Evolutionary conservation across 2,888 invertebrate species (phyloP).

Genomic region (Sympetrum striolatum): DNA sequence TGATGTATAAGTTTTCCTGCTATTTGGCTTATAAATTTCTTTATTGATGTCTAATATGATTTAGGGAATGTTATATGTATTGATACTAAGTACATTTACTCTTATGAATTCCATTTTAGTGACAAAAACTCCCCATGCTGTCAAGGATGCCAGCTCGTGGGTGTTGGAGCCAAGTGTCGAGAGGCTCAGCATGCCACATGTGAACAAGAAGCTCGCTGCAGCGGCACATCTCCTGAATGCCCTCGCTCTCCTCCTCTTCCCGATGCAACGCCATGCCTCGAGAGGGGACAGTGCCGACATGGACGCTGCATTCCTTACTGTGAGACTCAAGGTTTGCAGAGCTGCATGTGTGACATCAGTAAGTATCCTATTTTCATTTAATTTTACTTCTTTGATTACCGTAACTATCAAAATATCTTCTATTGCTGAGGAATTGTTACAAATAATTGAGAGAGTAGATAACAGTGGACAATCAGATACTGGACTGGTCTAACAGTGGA

Average conservation of each 20-base stretch:
- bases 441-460: no score
- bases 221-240: slow-evolving; percentile 81
- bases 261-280: slow-evolving; percentile 87
- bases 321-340: slow-evolving; percentile 89
- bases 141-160: slow-evolving; percentile 86
- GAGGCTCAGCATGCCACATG: slow-evolving; percentile 92
- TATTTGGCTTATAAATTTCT: no score
- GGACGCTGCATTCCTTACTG: slow-evolving; percentile 96
- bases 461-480: no score
- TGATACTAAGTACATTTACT: no score
- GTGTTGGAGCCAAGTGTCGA: slow-evolving; percentile 67
- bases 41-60: background rate
- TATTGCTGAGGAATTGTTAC: background rate
- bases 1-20: no score
- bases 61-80: background rate
- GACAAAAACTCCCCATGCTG: slow-evolving; percentile 97
- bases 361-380: slow-evolving; percentile 54
- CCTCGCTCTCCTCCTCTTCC: slow-evolving; percentile 86
- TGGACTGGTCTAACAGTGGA: no score
- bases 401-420: background rate
- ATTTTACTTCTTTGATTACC: background rate
- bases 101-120: slow-evolving; percentile 62
- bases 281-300: slow-evolving; percentile 86
- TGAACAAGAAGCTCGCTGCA: slow-evolving; percentile 89
- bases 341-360: slow-evolving; percentile 97